phyloP scores from a whole-genome alignment of 2,113 vertebrate genomes.

The Pseudonaja textilis region DNA sequence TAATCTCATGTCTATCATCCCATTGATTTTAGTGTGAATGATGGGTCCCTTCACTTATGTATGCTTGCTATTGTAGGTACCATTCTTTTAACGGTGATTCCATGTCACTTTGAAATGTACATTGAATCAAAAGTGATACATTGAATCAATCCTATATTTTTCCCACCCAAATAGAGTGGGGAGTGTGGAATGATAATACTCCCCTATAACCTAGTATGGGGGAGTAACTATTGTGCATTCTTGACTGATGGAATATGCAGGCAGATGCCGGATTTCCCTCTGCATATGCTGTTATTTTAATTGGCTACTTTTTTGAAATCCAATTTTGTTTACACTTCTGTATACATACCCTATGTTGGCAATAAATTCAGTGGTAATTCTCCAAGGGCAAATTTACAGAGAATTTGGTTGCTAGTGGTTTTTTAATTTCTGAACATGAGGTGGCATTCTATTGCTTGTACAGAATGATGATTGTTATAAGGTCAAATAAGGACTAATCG shows the following conservation, averaged over 20 bases:
- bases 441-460: neutral
- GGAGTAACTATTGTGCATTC: neutral
- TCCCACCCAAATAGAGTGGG: neutral
- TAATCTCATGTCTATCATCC: neutral
- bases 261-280: neutral
- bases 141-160: neutral
- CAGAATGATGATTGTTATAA: neutral
- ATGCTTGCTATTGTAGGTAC: neutral
- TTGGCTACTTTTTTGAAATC: neutral
- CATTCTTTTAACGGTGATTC: neutral
- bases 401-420: neutral
- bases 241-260: neutral
- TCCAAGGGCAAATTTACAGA: neutral
- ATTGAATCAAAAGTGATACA: neutral
- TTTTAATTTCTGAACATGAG: neutral
- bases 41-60: neutral
- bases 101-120: neutral
- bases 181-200: neutral
- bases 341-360: neutral
- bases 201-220: neutral
- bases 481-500: neutral
- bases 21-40: neutral
- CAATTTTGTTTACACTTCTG: neutral
- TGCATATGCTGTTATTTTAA: neutral
- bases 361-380: neutral